Percentiles rank a stretch among this genome's conserved stretches.
phyloP scores from a whole-genome alignment of 2,113 vertebrate genomes.

The Varanus komodoensis region DNA sequence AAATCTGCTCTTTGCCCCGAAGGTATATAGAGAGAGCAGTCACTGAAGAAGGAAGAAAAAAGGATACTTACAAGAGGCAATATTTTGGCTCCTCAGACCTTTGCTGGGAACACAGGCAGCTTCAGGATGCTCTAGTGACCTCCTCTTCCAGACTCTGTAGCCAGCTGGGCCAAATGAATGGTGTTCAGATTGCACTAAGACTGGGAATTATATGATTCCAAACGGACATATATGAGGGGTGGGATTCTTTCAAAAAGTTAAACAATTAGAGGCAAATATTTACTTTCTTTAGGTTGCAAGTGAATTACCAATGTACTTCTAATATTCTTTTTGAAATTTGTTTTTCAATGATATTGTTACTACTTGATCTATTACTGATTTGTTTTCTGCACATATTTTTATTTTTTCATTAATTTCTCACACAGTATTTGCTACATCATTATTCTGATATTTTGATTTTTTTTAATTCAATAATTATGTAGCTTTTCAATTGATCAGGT shows the following conservation, averaged over 20 bases:
- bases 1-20: neutral
- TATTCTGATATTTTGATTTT: slow-evolving; percentile 3
- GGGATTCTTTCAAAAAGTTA: no score
- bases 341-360: neutral
- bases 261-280: neutral
- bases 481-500: neutral
- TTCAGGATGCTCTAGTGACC: neutral
- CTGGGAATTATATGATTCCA: neutral
- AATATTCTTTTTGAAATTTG: neutral
- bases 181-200: neutral
- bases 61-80: neutral
- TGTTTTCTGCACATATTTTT: neutral
- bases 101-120: no score
- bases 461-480: neutral
- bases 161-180: neutral
- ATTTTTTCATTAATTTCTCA: slow-evolving; percentile 4
- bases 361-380: neutral
- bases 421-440: neutral
- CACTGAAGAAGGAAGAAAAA: neutral
- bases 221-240: neutral
- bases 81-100: neutral
- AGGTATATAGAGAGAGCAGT: neutral
- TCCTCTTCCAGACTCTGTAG: neutral
- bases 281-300: neutral
- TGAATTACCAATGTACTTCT: neutral